A percentile compares a stretch with the other conserved stretches of the same genome.
Conservation (phyloP, 2,888 invertebrate species). For the Peribatodes rhomboidaria region DNA sequence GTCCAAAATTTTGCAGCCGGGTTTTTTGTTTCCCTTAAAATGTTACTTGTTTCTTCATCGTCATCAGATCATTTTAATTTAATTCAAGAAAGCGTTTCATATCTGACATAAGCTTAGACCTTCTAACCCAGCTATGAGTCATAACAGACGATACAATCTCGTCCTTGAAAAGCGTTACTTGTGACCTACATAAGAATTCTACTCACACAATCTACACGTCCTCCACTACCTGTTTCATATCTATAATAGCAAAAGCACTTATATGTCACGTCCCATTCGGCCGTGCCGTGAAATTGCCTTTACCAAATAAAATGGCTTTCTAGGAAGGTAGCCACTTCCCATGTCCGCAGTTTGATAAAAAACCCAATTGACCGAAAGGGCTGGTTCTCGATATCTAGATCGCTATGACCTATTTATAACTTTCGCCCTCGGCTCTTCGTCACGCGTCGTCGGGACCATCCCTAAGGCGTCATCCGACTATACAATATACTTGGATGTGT, state of each 20-base stretch:
- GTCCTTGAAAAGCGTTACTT: not conserved
- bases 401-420: conserved; percentile 32
- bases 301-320: conserved; percentile 25
- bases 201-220: not conserved
- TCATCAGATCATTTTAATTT: no score
- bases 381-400: conserved; percentile 25
- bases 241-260: not conserved
- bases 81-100: no score
- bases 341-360: conserved; percentile 18
- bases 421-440: conserved; percentile 25
- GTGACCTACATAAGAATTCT: not conserved
- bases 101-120: no score
- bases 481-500: not conserved
- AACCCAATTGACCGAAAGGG: conserved; percentile 30
- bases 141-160: no score
- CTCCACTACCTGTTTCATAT: not conserved
- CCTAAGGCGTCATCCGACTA: conserved; percentile 20
- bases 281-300: conserved; percentile 13
- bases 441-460: conserved; percentile 15
- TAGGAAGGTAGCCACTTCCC: conserved; percentile 6
- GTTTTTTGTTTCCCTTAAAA: no score
- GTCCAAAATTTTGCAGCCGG: no score
- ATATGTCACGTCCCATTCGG: not conserved
- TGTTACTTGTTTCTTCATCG: no score
- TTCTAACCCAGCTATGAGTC: no score